phyloP scores from a whole-genome alignment of 23 tunicate genomes.

The Botrylloides violaceus region DNA sequence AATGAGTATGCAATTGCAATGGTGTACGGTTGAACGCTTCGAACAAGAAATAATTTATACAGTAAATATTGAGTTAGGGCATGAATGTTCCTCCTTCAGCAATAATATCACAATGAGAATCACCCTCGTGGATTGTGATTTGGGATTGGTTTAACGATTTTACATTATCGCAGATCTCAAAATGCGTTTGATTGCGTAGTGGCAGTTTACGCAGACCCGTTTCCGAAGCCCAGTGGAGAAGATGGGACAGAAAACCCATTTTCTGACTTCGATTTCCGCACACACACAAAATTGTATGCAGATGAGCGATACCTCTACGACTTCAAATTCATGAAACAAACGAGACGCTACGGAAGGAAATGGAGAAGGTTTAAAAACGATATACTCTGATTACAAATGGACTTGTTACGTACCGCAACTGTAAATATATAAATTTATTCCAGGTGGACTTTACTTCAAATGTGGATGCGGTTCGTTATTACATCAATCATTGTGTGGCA shows the following conservation, averaged over 20 bases:
- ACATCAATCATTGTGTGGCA: too few relatives aligned
- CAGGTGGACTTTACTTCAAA: neutral
- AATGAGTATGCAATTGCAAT: too few relatives aligned
- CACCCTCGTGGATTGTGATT: too few relatives aligned
- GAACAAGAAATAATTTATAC: too few relatives aligned
- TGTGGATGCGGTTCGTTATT: neutral
- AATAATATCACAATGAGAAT: too few relatives aligned
- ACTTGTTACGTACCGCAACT: neutral
- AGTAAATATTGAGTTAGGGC: too few relatives aligned
- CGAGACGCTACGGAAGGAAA: neutral
- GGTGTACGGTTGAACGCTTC: too few relatives aligned
- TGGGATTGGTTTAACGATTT: too few relatives aligned
- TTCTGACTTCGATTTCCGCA: neutral
- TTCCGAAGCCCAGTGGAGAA: neutral
- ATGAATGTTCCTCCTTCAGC: too few relatives aligned
- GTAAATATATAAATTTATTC: neutral
- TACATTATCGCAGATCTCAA: too few relatives aligned
- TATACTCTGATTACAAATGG: too few relatives aligned
- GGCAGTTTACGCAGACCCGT: neutral
- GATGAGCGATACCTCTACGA: neutral
- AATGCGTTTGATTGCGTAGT: neutral
- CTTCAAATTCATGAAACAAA: neutral
- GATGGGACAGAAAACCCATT: neutral
- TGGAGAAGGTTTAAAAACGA: neutral
- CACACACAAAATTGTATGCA: neutral